phyloP scores from a whole-genome alignment of 2,113 vertebrate genomes.

The Sitta europaea region DNA sequence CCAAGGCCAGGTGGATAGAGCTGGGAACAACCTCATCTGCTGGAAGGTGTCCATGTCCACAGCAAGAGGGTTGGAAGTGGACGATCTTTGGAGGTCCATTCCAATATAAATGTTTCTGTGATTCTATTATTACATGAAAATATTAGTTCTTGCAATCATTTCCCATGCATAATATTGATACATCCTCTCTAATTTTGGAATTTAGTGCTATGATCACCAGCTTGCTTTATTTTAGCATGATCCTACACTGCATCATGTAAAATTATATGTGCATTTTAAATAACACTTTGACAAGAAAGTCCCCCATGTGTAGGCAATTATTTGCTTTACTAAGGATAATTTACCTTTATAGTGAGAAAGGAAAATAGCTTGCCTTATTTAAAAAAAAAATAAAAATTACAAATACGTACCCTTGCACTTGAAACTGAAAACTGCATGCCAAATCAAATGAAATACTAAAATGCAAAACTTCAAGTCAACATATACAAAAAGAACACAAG shows the following conservation, averaged over 20 bases:
- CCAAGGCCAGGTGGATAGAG: not conserved
- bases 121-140: not conserved
- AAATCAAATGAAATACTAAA: not conserved
- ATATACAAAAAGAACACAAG: not conserved
- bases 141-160: not conserved
- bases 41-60: not conserved
- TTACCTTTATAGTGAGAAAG: not conserved
- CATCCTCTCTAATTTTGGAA: not conserved
- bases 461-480: not conserved
- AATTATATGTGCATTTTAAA: not conserved
- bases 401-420: not conserved
- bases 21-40: not conserved
- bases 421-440: not conserved
- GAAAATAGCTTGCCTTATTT: not conserved
- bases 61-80: not conserved
- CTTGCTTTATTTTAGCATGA: not conserved
- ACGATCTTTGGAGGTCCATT: not conserved
- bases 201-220: not conserved
- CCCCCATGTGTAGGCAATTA: not conserved
- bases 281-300: not conserved
- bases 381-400: not conserved
- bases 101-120: not conserved
- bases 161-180: not conserved
- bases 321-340: not conserved
- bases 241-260: not conserved